phyloP scores from a whole-genome alignment of 2,113 vertebrate genomes.

The Marcusenius ussheri region DNA sequence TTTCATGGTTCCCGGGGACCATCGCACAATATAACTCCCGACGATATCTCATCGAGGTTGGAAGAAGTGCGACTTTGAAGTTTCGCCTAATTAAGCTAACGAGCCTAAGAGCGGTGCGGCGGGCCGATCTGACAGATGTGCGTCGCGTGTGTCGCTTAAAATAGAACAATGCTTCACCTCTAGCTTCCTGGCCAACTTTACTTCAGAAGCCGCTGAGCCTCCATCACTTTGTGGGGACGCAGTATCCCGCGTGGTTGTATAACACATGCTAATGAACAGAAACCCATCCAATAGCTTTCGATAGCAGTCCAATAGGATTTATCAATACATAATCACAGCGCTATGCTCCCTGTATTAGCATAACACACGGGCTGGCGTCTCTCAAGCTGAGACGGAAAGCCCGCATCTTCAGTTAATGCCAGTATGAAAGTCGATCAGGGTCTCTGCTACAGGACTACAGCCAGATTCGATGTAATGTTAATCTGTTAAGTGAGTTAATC shows the following conservation, averaged over 20 bases:
- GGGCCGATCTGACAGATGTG: slow-evolving; percentile 41
- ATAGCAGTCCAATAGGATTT: slow-evolving; percentile 11
- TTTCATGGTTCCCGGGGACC: slow-evolving; percentile 43
- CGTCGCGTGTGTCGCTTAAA: background rate
- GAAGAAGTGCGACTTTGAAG: slow-evolving; percentile 47
- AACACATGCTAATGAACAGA: background rate
- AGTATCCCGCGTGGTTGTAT: background rate
- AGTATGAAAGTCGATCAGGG: slow-evolving; percentile 1
- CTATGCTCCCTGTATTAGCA: background rate
- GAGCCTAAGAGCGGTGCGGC: slow-evolving; percentile 43
- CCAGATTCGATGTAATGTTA: background rate
- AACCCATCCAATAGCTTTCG: background rate
- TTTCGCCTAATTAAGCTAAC: slow-evolving; percentile 60
- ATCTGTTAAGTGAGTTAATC: background rate
- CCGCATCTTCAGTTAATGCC: background rate
- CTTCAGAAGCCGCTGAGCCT: background rate
- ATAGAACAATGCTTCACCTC: background rate
- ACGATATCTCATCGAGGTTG: slow-evolving; percentile 37
- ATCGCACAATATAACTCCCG: slow-evolving; percentile 49
- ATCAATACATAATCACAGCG: slow-evolving; percentile 17
- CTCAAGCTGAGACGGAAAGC: background rate
- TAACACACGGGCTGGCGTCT: background rate
- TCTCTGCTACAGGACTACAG: background rate
- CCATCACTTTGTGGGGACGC: background rate
- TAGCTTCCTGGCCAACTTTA: background rate